These are phyloP conservation scores for Eupsilia transversa DNA, from an alignment of 2,888 invertebrate genomes.

Conservation along the genomic window DNA sequence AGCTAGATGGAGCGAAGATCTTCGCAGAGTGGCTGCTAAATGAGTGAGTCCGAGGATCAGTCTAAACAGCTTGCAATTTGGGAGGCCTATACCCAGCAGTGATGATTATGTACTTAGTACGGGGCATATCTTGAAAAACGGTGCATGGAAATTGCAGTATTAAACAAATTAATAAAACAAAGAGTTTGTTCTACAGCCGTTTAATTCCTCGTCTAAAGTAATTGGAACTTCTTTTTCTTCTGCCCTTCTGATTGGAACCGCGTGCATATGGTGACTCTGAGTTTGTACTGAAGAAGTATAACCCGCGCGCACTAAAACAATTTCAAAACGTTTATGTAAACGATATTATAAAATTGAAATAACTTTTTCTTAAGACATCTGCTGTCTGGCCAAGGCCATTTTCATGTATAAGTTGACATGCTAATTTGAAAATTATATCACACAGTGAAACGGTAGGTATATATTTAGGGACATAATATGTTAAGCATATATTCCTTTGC, in stretches of 20 bases:
- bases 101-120: not conserved
- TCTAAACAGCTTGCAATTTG: not conserved
- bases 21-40: not conserved
- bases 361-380: not conserved
- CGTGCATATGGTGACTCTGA: slow-evolving; percentile 82
- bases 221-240: slow-evolving; percentile 34
- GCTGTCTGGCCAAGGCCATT: not conserved
- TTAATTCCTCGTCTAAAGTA: slow-evolving; percentile 18
- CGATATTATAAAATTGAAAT: not conserved
- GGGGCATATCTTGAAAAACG: not conserved
- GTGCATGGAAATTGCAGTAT: not conserved
- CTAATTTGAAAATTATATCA: not conserved
- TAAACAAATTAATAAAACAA: not conserved
- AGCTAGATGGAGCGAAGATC: not conserved
- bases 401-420: not conserved
- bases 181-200: not conserved
- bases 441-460: not conserved
- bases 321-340: not conserved
- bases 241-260: slow-evolving; percentile 73
- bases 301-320: slow-evolving; percentile 84
- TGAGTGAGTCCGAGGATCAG: not conserved
- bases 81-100: not conserved
- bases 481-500: not conserved
- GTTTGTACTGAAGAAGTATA: slow-evolving; percentile 88
- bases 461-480: not conserved